Evolutionary conservation across 2,113 vertebrate genomes (phyloP).

Genomic region (Trochalopteron elliotii): DNA sequence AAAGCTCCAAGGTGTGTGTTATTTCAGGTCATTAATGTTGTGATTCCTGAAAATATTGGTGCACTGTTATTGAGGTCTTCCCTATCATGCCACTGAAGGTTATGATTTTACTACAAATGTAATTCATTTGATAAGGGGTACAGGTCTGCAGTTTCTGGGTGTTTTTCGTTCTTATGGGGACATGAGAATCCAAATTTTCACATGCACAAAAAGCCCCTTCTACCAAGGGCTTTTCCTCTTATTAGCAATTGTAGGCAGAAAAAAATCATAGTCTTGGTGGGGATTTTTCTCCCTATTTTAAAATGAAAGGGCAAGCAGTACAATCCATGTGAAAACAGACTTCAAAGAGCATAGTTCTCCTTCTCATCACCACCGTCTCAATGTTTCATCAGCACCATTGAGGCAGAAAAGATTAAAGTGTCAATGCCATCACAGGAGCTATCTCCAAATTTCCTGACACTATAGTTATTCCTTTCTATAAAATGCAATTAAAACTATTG

Average conservation of each 20-base stretch:
- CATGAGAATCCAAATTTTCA: background rate
- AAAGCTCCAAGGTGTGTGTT: background rate
- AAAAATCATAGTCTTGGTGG: background rate
- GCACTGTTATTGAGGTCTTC: background rate
- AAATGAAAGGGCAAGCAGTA: background rate
- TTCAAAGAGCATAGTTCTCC: background rate
- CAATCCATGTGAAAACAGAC: background rate
- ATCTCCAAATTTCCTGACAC: background rate
- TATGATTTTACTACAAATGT: background rate
- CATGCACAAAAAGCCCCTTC: background rate
- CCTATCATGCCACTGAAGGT: background rate
- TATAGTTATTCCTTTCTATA: background rate
- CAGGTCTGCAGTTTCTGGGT: background rate
- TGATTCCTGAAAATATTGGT: background rate
- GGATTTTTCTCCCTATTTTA: fast-evolving
- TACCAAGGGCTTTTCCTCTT: background rate
- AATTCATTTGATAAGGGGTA: background rate
- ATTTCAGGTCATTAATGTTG: background rate
- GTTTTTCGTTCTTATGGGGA: background rate
- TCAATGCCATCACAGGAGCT: background rate
- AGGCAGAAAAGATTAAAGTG: background rate
- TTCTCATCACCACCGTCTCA: background rate
- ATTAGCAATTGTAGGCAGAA: background rate
- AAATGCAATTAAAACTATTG: background rate
- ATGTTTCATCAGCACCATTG: background rate